Percentiles rank a stretch among this genome's conserved stretches.
These are phyloP conservation scores for Drosophila oshimai DNA, from an alignment of 1,140 invertebrate genomes.

Conservation along the genomic window DNA sequence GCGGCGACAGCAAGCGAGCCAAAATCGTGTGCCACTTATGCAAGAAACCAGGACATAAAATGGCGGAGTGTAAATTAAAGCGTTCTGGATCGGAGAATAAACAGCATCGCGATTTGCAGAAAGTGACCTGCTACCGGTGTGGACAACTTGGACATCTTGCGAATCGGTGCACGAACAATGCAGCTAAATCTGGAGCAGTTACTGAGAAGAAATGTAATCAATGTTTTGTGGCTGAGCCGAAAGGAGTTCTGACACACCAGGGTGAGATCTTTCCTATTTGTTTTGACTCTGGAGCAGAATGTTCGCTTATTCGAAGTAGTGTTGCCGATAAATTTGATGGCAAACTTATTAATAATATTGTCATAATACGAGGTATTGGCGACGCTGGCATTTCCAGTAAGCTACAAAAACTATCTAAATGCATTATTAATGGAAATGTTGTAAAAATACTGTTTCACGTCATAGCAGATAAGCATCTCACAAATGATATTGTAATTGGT, in stretches of 20 bases:
- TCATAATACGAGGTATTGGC: slow-evolving; percentile 8
- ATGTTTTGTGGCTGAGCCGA: background rate
- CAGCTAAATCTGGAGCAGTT: background rate
- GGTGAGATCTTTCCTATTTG: background rate
- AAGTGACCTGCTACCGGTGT: slow-evolving; percentile 6
- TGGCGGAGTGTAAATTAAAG: background rate
- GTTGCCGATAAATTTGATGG: background rate
- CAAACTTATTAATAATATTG: background rate
- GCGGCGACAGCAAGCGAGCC: background rate
- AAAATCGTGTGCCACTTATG: background rate
- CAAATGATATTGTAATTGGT: slow-evolving; percentile 16
- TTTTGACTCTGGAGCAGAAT: background rate
- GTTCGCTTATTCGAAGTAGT: background rate
- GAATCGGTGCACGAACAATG: slow-evolving; percentile 7
- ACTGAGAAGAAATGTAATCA: background rate
- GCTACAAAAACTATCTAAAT: slow-evolving; percentile 11
- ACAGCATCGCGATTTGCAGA: slow-evolving; percentile 3
- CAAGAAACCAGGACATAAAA: background rate
- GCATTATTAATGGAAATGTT: slow-evolving; percentile 6
- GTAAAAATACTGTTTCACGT: slow-evolving; percentile 6
- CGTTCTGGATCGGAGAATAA: slow-evolving; percentile 1
- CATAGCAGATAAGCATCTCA: slow-evolving; percentile 5
- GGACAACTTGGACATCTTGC: slow-evolving; percentile 12
- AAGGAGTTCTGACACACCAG: background rate
- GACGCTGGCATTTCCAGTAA: slow-evolving; percentile 1